Evolutionary conservation across 2,797 vertebrate genomes (phyloP).

Genomic region (Cyclura pinguis): DNA sequence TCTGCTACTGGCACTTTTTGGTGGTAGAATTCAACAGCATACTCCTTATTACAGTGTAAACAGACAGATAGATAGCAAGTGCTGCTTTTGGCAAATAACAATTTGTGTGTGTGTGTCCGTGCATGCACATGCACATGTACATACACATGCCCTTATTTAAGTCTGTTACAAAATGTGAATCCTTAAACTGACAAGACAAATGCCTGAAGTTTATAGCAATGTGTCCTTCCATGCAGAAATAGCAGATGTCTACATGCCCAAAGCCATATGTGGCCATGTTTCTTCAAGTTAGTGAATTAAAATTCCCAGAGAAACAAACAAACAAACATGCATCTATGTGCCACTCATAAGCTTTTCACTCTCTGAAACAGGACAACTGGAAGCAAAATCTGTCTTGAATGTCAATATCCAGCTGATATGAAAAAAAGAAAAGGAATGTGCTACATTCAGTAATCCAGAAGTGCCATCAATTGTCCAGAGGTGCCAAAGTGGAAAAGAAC

Average conservation of each 20-base stretch:
- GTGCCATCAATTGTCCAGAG: neutral
- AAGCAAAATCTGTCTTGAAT: conserved; percentile 33
- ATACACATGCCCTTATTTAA: neutral
- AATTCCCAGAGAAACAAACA: conserved; percentile 8
- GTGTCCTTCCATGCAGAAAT: conserved; percentile 39
- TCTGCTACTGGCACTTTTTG: conserved; percentile 2
- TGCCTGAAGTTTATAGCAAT: neutral
- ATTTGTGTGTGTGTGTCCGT: too few species aligned
- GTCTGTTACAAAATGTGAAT: neutral
- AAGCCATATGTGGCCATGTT: conserved; percentile 14
- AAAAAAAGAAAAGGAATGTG: neutral
- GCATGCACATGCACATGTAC: neutral
- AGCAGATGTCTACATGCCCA: conserved; percentile 13
- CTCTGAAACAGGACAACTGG: conserved; percentile 27
- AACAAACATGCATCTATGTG: neutral
- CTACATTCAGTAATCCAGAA: conserved; percentile 17
- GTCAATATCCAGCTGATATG: neutral
- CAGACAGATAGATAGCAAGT: neutral
- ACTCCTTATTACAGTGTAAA: neutral
- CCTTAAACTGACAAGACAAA: conserved; percentile 25
- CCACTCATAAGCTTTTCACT: conserved; percentile 24
- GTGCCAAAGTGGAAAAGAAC: neutral
- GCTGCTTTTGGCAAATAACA: neutral
- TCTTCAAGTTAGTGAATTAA: conserved; percentile 22
- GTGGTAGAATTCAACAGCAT: neutral